Conservation (phyloP, 2,113 vertebrate species). For the Hystrix brachyura region DNA sequence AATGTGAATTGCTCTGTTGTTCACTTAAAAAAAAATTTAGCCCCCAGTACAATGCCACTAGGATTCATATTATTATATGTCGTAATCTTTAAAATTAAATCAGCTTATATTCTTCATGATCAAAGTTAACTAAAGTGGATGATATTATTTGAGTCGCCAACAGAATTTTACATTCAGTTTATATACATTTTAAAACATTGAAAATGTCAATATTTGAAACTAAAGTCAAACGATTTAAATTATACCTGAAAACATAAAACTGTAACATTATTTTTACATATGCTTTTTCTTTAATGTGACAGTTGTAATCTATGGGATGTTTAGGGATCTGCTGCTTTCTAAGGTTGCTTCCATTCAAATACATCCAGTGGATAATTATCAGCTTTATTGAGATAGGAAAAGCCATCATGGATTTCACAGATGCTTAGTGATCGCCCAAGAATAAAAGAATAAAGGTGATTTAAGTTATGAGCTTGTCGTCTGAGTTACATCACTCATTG, state of each 20-base stretch:
- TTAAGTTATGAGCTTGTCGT: not conserved
- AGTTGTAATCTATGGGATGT: not conserved
- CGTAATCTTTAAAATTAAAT: constrained; percentile 39
- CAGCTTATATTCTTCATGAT: not conserved
- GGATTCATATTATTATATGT: constrained; percentile 17
- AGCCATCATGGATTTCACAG: not conserved
- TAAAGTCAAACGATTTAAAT: constrained; percentile 17
- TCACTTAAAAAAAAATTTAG: constrained; percentile 46
- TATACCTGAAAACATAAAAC: not conserved
- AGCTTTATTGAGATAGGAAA: not conserved
- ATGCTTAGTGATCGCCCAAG: not conserved
- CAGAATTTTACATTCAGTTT: not conserved
- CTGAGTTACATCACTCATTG: not conserved
- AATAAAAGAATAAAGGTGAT: constrained; percentile 7
- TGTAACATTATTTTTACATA: not conserved
- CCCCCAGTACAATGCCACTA: not conserved
- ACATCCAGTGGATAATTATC: constrained; percentile 7
- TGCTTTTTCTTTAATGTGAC: constrained; percentile 2
- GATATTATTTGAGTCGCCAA: constrained; percentile 9
- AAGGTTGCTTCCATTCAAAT: constrained; percentile 11
- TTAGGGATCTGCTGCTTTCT: not conserved
- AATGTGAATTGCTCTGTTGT: not conserved
- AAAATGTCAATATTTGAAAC: constrained; percentile 14
- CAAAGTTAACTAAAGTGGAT: not conserved
- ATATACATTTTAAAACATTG: not conserved